Evolutionary conservation across 1,140 invertebrate species (phyloP).

Genomic region (Campoletis sonorensis): DNA sequence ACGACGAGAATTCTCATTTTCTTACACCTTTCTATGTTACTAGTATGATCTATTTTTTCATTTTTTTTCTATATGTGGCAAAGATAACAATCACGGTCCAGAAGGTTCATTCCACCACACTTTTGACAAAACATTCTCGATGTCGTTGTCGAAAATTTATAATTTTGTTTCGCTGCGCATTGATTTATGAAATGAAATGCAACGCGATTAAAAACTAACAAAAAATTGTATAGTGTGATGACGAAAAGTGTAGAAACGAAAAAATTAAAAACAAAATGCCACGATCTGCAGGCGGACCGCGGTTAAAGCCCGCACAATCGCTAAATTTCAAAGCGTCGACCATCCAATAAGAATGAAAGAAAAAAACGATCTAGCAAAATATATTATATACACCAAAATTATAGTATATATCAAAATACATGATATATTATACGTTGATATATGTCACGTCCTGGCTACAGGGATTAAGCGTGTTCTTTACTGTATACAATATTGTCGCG

Average conservation of each 20-base stretch:
- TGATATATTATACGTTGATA: constrained; percentile 20
- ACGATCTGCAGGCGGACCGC: constrained; percentile 53
- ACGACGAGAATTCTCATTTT: constrained; percentile 4
- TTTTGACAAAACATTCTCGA: neutral
- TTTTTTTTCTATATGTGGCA: neutral
- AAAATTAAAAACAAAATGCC: neutral
- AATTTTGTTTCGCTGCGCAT: neutral
- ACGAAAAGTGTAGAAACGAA: constrained; percentile 2
- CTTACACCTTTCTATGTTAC: neutral
- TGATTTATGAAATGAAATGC: neutral
- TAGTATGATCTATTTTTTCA: neutral
- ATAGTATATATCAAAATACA: constrained; percentile 30
- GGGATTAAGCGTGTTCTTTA: constrained; percentile 19
- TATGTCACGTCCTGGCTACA: constrained; percentile 14
- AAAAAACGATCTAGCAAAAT: constrained; percentile 30
- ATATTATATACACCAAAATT: constrained; percentile 32
- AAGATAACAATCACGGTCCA: neutral
- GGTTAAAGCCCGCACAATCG: constrained; percentile 50
- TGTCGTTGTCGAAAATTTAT: neutral
- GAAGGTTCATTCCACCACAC: neutral
- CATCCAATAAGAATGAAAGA: constrained; percentile 38
- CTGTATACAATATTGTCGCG: constrained; percentile 14
- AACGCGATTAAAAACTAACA: neutral
- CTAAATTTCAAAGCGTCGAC: constrained; percentile 31
- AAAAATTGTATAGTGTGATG: neutral